Base-by-base conservation (phyloP, 2,797 vertebrate species). In the Steatocranus sp. region DNA sequence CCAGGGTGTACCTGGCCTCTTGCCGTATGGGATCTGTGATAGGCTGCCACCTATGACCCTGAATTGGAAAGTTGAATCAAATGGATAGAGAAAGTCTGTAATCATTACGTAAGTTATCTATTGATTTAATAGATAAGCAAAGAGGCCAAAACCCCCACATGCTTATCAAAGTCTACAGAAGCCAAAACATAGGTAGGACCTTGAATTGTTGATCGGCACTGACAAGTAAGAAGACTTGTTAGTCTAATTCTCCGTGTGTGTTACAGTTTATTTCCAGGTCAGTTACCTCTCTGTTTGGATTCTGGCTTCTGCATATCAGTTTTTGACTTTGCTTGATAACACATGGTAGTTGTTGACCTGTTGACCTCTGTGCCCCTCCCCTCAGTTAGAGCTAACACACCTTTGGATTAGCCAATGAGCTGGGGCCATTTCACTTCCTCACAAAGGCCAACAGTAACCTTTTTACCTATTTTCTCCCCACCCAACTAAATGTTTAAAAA, bases 331-430 rank as follows among this genome's bases (percentile, higher is more conserved):
- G n/a, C 17, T 84, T 78, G 90, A 91, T 89, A 89, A 86, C 49
- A 7, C 1, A 4, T 53, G 25, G 36, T 61, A 82, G 49, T 43
- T 30, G 50, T 53, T 86, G 77, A 88, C 82, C 76, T 2, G 14
- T 11, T 80, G 48, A 89, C 86, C 76, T 61, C 25, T 68, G 8
- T 23, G 1, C 8, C 49, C 36, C 48, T 76, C 53, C 68, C 66
- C 41, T 53, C 4, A 9, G 6, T 51, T 74, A 51, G 4, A 30
- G 30, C 18, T 2, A 54, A 84, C 87, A 93, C 92, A 63, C 94
- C 95, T 93, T 79, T 23, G 15, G 75, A 43, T 88, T 76, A 78
- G 76, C 95, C 94, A 95, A 95, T 96, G 43, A 86, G 12, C 7
- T 17, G 12, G 23, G 36, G 30, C 12, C 5, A 5, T 82, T 20